Evolutionary conservation across 2,888 invertebrate genomes (phyloP).

Genomic region (Theretra japonica): DNA sequence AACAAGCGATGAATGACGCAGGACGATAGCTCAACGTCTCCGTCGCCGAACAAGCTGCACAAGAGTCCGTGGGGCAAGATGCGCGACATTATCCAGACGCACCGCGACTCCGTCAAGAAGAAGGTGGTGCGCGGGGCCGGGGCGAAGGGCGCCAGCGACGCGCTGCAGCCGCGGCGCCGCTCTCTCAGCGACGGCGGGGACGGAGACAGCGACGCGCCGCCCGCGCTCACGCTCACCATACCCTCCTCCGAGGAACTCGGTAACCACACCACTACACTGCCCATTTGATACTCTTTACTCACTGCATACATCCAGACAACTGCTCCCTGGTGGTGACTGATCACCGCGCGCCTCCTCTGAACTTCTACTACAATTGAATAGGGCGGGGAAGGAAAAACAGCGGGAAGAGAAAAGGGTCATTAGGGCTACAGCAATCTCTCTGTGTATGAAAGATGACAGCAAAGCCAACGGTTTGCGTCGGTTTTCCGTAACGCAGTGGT

Average conservation of each 20-base stretch:
- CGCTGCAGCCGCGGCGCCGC: conserved; percentile 67
- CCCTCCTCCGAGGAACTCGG: conserved; percentile 86
- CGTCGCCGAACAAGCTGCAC: conserved; percentile 82
- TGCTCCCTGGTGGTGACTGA: too few species aligned
- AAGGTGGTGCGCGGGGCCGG: conserved; percentile 77
- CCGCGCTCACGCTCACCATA: conserved; percentile 84
- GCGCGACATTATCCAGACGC: conserved; percentile 90
- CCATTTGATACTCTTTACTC: neutral
- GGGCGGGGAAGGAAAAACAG: too few species aligned
- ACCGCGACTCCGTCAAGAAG: conserved; percentile 87
- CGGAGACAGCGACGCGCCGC: conserved; percentile 78
- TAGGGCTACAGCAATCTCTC: too few species aligned
- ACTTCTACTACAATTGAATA: too few species aligned
- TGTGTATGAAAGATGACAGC: too few species aligned
- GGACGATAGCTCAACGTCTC: conserved; percentile 81
- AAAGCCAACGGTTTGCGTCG: too few species aligned
- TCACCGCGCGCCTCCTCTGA: too few species aligned
- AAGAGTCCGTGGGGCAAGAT: conserved; percentile 92
- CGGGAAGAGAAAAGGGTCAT: too few species aligned
- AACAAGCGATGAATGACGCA: conserved; percentile 40
- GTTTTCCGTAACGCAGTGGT: too few species aligned
- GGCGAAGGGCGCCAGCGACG: conserved; percentile 73
- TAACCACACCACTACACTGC: conserved; percentile 40
- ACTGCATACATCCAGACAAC: too few species aligned
- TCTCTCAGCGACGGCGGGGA: conserved; percentile 80